A percentile compares a stretch with the other conserved stretches of the same genome.
Conservation (phyloP, 2,888 invertebrate species). For the Timandra comae region DNA sequence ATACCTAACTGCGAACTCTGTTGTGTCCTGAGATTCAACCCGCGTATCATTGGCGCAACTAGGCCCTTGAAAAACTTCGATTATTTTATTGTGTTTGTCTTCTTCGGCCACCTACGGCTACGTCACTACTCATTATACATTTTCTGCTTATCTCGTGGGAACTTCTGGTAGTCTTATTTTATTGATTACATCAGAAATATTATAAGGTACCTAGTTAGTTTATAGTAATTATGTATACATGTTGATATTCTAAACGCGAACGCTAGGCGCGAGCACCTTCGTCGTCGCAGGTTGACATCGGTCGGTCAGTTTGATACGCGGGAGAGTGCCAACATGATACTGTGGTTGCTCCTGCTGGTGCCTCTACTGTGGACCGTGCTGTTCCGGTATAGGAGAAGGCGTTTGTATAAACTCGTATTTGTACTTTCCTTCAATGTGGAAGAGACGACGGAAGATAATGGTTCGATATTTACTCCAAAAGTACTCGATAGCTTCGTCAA, state of each 20-base stretch:
- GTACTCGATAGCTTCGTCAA: conserved; percentile 80
- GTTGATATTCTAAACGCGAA: not conserved
- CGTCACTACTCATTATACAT: too few relatives aligned
- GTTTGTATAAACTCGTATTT: conserved; percentile 45
- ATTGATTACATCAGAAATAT: too few relatives aligned
- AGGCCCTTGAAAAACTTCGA: too few relatives aligned
- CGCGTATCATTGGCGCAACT: too few relatives aligned
- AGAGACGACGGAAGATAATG: conserved; percentile 76
- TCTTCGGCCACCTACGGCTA: too few relatives aligned
- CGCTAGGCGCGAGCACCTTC: not conserved
- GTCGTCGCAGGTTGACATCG: not conserved
- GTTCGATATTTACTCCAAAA: conserved; percentile 81
- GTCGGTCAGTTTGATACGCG: not conserved
- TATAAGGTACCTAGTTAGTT: too few relatives aligned
- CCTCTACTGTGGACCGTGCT: conserved; percentile 30
- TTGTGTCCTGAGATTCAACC: too few relatives aligned
- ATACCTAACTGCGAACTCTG: too few relatives aligned
- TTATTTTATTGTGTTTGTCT: too few relatives aligned
- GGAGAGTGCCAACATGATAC: conserved; percentile 31
- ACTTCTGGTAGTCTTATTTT: too few relatives aligned
- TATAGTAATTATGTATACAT: conserved; percentile 14
- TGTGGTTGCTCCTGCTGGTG: conserved; percentile 34
- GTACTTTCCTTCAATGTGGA: conserved; percentile 73
- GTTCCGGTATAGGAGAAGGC: conserved; percentile 42
- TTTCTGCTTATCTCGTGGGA: too few relatives aligned